Conservation (phyloP, 2,888 invertebrate species). For the Balanococcus diminutus region DNA sequence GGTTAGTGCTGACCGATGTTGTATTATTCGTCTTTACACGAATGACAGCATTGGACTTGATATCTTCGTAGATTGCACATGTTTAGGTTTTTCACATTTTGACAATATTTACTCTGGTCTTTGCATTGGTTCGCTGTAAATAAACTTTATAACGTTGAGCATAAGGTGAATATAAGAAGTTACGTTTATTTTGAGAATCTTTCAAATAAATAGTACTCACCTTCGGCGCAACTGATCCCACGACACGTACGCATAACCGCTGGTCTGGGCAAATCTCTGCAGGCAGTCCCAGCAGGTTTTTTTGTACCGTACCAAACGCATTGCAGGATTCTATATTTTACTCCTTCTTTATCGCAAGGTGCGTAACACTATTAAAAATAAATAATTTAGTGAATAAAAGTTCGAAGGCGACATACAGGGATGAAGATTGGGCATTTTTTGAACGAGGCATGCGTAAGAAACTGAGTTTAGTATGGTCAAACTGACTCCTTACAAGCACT, state of each 20-base stretch:
- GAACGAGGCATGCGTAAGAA: no score
- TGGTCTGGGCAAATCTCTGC: constrained; percentile 77
- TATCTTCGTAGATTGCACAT: constrained; percentile 85
- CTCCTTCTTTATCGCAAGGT: constrained; percentile 79
- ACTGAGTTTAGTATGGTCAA: no score
- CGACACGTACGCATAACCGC: constrained; percentile 78
- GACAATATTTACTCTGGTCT: constrained; percentile 83
- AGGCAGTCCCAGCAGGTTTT: constrained; percentile 83
- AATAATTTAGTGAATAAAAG: constrained; percentile 39
- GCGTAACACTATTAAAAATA: constrained; percentile 76
- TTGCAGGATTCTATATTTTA: constrained; percentile 85
- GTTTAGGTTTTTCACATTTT: constrained; percentile 84
- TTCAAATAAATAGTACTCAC: constrained; percentile 62
- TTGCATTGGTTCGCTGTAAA: constrained; percentile 73
- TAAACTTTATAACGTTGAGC: constrained; percentile 43
- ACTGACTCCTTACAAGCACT: no score
- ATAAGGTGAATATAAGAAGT: constrained; percentile 55
- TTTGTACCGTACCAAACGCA: constrained; percentile 91
- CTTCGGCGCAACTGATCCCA: constrained; percentile 70
- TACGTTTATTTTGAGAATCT: background rate
- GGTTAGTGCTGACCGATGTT: background rate
- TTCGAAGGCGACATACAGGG: no score
- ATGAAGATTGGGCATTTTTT: no score
- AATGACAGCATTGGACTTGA: constrained; percentile 84
- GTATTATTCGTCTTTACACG: constrained; percentile 65